Percentiles rank a stretch among this genome's conserved stretches.
phyloP scores from a whole-genome alignment of 2,113 vertebrate genomes.

The Coreoperca whiteheadi region DNA sequence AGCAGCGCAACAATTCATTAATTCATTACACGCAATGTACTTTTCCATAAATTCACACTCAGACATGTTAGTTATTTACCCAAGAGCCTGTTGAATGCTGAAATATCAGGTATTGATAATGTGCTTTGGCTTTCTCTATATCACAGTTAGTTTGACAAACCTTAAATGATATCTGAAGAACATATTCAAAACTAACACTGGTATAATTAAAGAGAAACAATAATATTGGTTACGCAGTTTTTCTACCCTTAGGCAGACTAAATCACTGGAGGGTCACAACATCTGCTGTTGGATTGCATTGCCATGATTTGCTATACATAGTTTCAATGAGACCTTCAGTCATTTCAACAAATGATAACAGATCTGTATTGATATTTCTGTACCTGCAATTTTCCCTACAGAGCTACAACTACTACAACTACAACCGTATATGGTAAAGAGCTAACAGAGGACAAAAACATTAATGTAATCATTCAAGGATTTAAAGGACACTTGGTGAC shows the following conservation, averaged over 20 bases:
- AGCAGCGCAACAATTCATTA: conserved; percentile 84
- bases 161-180: background rate
- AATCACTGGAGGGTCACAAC: conserved; percentile 11
- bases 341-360: background rate
- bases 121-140: background rate
- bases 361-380: background rate
- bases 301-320: background rate
- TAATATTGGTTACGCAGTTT: background rate
- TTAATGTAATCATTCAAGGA: background rate
- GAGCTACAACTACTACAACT: no score
- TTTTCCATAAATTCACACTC: conserved; percentile 81
- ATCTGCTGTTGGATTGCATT: no score
- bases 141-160: background rate
- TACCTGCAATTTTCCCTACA: background rate
- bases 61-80: conserved; percentile 83
- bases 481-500: background rate
- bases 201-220: conserved; percentile 17
- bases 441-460: background rate
- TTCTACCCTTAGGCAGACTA: conserved; percentile 1
- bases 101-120: background rate
- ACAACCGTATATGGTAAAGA: background rate
- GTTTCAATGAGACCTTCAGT: background rate
- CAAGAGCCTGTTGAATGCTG: background rate
- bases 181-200: background rate
- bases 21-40: conserved; percentile 80